Conservation (phyloP, 2,888 invertebrate genomes). For the Euplexia lucipara region DNA sequence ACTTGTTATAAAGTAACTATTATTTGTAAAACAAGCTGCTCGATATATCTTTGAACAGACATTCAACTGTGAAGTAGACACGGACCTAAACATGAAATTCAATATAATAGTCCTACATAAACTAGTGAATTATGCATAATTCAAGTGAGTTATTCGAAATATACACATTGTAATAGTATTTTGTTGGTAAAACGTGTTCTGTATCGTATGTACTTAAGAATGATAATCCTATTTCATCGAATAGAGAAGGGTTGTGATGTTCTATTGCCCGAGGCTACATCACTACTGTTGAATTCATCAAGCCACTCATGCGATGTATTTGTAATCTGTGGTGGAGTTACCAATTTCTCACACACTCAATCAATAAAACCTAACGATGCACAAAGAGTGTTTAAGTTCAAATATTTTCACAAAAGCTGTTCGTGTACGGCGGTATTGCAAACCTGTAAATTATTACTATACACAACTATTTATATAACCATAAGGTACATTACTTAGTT, state of each 20-base stretch:
- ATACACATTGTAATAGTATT: conserved; percentile 42
- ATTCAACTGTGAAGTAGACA: not conserved
- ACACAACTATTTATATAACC: no score
- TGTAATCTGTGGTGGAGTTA: conserved; percentile 59
- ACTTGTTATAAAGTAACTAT: no score
- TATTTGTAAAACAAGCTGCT: no score
- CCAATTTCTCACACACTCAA: conserved; percentile 24
- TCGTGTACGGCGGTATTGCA: no score
- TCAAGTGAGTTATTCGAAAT: conserved; percentile 42
- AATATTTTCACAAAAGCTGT: no score
- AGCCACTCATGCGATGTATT: conserved; percentile 71
- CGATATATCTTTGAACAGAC: not conserved
- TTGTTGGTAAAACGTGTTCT: conserved; percentile 52
- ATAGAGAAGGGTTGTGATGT: conserved; percentile 70
- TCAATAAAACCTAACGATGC: not conserved
- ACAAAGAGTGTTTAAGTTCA: no score
- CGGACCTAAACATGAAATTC: conserved; percentile 9
- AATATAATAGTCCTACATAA: conserved; percentile 34
- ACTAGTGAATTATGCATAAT: conserved; percentile 44
- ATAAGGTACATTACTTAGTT: not conserved
- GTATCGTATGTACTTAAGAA: conserved; percentile 60
- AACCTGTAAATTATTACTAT: not conserved
- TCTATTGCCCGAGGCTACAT: conserved; percentile 67
- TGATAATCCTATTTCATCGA: conserved; percentile 75
- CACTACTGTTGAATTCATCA: conserved; percentile 76